Percentiles rank a stretch among this genome's conserved stretches.
These are phyloP conservation scores for Sitodiplosis mosellana DNA, from an alignment of 1,140 invertebrate genomes.

Conservation along the genomic window DNA sequence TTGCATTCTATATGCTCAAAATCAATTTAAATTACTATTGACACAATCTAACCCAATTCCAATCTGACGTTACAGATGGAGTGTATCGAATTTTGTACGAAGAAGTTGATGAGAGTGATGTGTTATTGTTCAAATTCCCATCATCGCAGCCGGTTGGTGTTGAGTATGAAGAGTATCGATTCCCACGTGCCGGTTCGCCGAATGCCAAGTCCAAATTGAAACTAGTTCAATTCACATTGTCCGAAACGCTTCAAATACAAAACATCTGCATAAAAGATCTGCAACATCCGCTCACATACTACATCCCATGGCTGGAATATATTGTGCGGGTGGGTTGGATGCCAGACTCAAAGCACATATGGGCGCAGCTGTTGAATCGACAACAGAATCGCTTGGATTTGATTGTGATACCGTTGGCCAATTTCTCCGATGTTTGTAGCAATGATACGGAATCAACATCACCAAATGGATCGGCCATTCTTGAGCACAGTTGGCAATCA, in stretches of 20 bases:
- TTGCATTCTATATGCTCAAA: too few relatives aligned
- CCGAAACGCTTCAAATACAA: conserved; percentile 40
- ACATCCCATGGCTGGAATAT: conserved; percentile 88
- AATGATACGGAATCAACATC: conserved; percentile 32
- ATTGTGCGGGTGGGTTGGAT: conserved; percentile 87
- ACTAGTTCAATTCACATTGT: conserved; percentile 66
- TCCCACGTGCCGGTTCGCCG: conserved; percentile 73
- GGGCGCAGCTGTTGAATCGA: conserved; percentile 73
- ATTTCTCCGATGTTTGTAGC: conserved; percentile 39
- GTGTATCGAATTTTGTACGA: conserved; percentile 85
- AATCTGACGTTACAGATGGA: conserved; percentile 30
- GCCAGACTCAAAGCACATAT: conserved; percentile 67
- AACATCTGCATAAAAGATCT: conserved; percentile 50
- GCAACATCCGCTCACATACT: conserved; percentile 46
- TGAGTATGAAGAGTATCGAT: conserved; percentile 73
- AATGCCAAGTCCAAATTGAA: conserved; percentile 82
- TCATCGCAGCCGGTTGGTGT: conserved; percentile 55
- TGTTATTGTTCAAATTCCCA: conserved; percentile 78
- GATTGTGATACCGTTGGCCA: conserved; percentile 48
- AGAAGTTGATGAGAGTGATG: conserved; percentile 87
- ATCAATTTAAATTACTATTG: background rate
- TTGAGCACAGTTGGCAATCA: conserved; percentile 23
- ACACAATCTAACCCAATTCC: background rate
- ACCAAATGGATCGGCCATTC: conserved; percentile 17
- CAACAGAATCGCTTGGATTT: conserved; percentile 66